Percentiles rank a stretch among this genome's conserved stretches.
Evolutionary conservation across 2,113 vertebrate species (phyloP).

Genomic region (Centropus bengalensis): DNA sequence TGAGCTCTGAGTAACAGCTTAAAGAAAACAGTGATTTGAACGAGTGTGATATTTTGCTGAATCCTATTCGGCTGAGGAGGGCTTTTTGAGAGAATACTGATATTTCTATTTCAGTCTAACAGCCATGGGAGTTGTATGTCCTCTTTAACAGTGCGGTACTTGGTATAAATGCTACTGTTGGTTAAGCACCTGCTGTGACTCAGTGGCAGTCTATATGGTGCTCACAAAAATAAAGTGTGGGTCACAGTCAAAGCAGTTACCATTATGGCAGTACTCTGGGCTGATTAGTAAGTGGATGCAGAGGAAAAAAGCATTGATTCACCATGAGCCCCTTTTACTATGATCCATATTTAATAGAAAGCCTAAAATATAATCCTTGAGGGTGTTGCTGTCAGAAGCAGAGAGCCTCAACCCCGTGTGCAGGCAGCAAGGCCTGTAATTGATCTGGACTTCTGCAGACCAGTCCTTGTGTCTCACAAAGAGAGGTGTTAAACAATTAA

Average conservation of each 20-base stretch:
- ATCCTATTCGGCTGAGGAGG: not conserved
- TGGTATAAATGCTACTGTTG: not conserved
- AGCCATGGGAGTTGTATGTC: not conserved
- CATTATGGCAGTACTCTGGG: fast-evolving
- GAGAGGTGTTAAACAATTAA: not conserved
- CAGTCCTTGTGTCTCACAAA: not conserved
- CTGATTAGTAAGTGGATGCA: not conserved
- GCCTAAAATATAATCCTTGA: not conserved
- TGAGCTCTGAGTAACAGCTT: not conserved
- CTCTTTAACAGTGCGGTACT: not conserved
- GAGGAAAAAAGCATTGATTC: not conserved
- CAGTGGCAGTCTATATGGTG: not conserved
- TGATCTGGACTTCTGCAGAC: fast-evolving
- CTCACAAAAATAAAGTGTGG: not conserved
- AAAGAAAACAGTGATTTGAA: not conserved
- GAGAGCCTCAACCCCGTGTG: not conserved
- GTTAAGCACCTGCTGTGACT: not conserved
- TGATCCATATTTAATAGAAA: not conserved
- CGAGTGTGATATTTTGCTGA: not conserved
- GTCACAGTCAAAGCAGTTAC: not conserved
- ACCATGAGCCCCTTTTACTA: not conserved
- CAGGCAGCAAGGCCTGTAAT: not conserved
- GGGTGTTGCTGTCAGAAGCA: not conserved
- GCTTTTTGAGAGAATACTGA: not conserved
- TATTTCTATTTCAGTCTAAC: not conserved